phyloP scores from a whole-genome alignment of 2,113 vertebrate genomes.

The Sterrhoptilus dennistouni region DNA sequence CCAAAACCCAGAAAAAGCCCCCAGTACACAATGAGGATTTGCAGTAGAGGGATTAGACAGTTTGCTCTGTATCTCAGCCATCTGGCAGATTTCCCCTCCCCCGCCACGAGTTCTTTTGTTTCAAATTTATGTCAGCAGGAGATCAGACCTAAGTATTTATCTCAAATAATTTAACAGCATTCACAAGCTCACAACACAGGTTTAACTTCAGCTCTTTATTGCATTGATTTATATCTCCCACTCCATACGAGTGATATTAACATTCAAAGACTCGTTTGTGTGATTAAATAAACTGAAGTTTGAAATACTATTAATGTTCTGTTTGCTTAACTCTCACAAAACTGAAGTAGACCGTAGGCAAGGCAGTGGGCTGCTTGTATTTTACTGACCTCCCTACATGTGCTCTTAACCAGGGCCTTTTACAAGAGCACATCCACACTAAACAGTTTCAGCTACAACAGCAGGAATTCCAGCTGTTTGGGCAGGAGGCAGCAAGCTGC shows the following conservation, averaged over 20 bases:
- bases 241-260: not conserved
- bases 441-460: not conserved
- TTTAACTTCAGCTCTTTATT: not conserved
- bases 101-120: not conserved
- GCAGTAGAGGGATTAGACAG: slow-evolving; percentile 32
- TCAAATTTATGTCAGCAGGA: slow-evolving; percentile 28
- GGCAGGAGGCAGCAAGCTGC: not conserved
- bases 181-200: not conserved
- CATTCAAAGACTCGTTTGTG: not conserved
- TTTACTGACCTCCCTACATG: not conserved
- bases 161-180: not conserved
- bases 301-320: not conserved
- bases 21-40: slow-evolving; percentile 1
- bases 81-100: slow-evolving; percentile 47
- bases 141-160: slow-evolving; percentile 36
- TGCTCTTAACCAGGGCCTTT: not conserved
- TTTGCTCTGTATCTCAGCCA: slow-evolving; percentile 19
- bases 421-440: not conserved
- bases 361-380: not conserved
- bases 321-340: not conserved
- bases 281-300: not conserved
- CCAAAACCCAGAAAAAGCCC: not conserved
- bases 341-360: not conserved
- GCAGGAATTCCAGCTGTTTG: not conserved
- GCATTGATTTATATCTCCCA: not conserved